phyloP scores from a whole-genome alignment of 2,888 invertebrate species.

The Agrotis exclamationis region DNA sequence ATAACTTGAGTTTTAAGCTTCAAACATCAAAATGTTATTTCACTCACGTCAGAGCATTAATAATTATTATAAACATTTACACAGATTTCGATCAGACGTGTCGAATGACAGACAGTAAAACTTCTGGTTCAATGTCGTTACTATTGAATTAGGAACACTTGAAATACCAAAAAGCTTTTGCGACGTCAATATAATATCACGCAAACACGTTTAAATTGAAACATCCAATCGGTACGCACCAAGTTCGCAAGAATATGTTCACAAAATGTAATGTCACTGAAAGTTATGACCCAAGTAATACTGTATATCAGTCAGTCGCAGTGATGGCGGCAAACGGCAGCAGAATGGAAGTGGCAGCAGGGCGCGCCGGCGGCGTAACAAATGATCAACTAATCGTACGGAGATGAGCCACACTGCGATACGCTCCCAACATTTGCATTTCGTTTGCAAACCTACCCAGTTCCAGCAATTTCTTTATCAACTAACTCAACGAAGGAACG shows the following conservation, averaged over 20 bases:
- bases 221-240: slow-evolving; percentile 22
- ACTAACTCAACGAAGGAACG: slow-evolving; percentile 48
- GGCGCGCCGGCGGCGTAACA: slow-evolving; percentile 59
- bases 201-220: slow-evolving; percentile 9
- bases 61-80: background rate
- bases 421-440: slow-evolving; percentile 60
- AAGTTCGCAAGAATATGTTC: slow-evolving; percentile 36
- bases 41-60: background rate
- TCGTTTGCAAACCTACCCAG: slow-evolving; percentile 51
- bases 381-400: slow-evolving; percentile 67
- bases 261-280: slow-evolving; percentile 40
- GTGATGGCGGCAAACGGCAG: slow-evolving; percentile 32
- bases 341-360: slow-evolving; percentile 49
- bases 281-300: slow-evolving; percentile 44
- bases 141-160: background rate
- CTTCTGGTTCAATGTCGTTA: background rate
- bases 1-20: no score
- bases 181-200: slow-evolving; percentile 13
- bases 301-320: slow-evolving; percentile 46
- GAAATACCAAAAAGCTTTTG: slow-evolving; percentile 13
- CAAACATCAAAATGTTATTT: background rate
- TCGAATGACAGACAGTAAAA: background rate
- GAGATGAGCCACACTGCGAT: slow-evolving; percentile 62
- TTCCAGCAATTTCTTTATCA: slow-evolving; percentile 55
- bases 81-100: no score